Base-by-base conservation (phyloP, 37 sponge, comb jelly and placozoan species). In the Spongia lamella region DNA sequence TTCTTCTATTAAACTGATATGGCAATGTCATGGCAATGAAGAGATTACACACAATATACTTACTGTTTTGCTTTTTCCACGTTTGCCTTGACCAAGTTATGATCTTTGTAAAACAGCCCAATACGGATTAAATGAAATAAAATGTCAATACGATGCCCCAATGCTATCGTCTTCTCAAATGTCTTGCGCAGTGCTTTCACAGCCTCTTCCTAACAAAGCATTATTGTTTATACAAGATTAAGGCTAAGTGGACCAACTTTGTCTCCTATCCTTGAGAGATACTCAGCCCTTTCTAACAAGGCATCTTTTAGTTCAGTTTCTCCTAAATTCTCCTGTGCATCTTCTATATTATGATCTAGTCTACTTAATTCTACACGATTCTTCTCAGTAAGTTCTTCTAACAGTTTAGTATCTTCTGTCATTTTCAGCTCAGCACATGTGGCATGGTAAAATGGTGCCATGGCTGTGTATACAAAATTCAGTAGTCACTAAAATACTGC, bases 281-380 rank as follows among this genome's bases (percentile, higher is more conserved):
- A 98, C 70, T 98, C 99, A 16, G 96, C 96, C 69, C 92, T 92
- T 69, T 89, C 83, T 66, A 95, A 53, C 56, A 95, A 63, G 3
- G 93, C 88, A 19, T 98, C 99, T 40, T 91, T 76, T 55, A 80
- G 84, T 77, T 98, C 99, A 22, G 84, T 87, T 75, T 98, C 99
- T 5, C 99, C 99, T 52, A 87, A 79, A 60, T 92, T 94, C 71
- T 92, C 87, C 75, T 87, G 86, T 14, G 93, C 89, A 64, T 98
- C 91, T 60, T 83, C 78, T 13, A 98, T 90, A 30, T 43, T 77
- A 35, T 86, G 94, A 36, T 88, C 86, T 13, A 88, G 71, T 13
- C 55, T 33, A 32, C 63, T 75, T 30, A 98, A 59, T 19, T 92
- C 55, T 20, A 33, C 72, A 61, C 74, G 72, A 68, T 98, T 98